Conservation (phyloP, 1,140 invertebrate species). For the Drosophila repletoides region DNA sequence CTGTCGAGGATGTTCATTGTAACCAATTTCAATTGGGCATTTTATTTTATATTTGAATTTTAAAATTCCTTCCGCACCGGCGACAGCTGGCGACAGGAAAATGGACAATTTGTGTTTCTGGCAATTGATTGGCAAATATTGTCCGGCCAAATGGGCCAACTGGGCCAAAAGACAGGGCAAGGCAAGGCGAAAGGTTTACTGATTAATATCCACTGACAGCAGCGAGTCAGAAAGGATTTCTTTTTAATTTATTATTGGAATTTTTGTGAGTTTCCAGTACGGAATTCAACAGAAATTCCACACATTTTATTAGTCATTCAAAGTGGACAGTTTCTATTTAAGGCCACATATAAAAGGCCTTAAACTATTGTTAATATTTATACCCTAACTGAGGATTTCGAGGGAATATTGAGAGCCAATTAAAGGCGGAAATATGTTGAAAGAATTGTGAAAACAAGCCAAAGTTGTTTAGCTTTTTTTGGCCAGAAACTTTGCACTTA, state of each 20-base stretch:
- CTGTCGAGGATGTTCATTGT: conserved; percentile 62
- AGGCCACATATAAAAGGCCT: no score
- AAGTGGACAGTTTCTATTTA: no score
- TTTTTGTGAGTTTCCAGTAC: not conserved
- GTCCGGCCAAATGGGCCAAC: conserved; percentile 70
- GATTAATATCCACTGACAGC: conserved; percentile 71
- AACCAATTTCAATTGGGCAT: conserved; percentile 78
- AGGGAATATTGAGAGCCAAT: no score
- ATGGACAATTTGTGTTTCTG: conserved; percentile 82
- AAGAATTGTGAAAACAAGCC: no score
- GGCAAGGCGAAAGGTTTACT: conserved; percentile 67
- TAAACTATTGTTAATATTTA: no score
- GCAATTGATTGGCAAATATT: conserved; percentile 82
- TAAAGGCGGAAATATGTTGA: no score
- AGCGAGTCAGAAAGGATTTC: conserved; percentile 39
- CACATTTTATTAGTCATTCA: no score
- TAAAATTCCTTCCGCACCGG: conserved; percentile 80
- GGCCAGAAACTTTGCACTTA: conserved; percentile 3
- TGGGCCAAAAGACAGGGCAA: no score
- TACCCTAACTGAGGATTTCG: no score
- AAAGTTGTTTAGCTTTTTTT: no score
- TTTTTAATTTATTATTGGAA: conserved; percentile 1
- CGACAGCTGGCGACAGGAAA: conserved; percentile 74
- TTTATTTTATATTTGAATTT: conserved; percentile 82
- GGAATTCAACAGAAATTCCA: no score